A percentile compares a stretch with the other conserved stretches of the same genome.
Conservation (phyloP, 2,113 vertebrate species). For the Myotis brandtii region DNA sequence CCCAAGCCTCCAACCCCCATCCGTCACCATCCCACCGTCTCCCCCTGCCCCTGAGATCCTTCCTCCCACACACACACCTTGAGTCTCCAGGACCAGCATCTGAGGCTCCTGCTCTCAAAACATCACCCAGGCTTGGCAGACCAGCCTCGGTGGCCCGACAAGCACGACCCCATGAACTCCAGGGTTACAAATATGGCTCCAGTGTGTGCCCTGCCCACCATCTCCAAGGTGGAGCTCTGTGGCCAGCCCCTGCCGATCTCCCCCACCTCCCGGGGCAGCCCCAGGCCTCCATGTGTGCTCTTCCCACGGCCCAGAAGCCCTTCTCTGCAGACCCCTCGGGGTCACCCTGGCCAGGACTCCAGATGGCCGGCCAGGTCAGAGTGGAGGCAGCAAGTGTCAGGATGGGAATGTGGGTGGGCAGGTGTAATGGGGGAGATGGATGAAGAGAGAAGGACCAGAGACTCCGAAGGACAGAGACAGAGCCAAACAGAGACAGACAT, state of each 20-base stretch:
- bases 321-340: too few species aligned
- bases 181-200: not conserved
- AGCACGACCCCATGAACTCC: not conserved
- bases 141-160: not conserved
- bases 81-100: not conserved
- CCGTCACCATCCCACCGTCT: too few species aligned
- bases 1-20: not conserved
- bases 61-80: not conserved
- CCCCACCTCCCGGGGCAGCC: not conserved
- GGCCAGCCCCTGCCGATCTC: too few species aligned
- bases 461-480: not conserved
- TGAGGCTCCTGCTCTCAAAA: not conserved
- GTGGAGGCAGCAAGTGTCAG: not conserved
- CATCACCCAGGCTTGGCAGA: not conserved
- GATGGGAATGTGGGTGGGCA: too few species aligned
- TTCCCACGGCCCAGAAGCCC: rapidly evolving
- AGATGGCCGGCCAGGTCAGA: not conserved
- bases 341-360: not conserved
- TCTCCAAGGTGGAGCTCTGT: too few species aligned
- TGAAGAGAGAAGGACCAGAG: not conserved
- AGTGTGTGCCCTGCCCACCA: not conserved
- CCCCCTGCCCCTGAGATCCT: not conserved
- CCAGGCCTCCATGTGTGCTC: rapidly evolving
- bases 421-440: too few species aligned
- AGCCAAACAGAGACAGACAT: not conserved